Base-by-base conservation (phyloP, 2,797 vertebrate species). In the Pangasius larnaudii region DNA sequence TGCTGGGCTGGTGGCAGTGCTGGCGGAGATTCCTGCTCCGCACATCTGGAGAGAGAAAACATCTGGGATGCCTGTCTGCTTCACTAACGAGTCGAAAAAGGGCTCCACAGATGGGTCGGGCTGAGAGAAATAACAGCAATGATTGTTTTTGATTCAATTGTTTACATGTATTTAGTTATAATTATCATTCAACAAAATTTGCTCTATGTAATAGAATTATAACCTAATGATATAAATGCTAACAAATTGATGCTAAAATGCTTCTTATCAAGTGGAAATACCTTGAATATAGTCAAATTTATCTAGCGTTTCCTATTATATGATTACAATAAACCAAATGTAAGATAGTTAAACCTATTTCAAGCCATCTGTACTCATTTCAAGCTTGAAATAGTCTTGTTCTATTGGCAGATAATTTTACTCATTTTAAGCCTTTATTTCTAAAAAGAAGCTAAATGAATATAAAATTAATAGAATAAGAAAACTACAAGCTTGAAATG, bases 21-120 rank as follows among this genome's bases (percentile, higher is more conserved):
- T 95, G 86, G 96, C 94, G 0, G 97, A 96, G 90, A 97, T 88
- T 86, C 97, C 97, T 36, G 96, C 96, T 1, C 98, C 99, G 3
- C 99, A 99, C 98, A 99, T 99, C 95, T 99, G 98, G 92, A 99
- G 96, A 92, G 98, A 99, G 93, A 99, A 99, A 53, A 98, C 79
- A 88, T 99, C 92, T 10, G 98, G 96, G 84, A 99, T 98, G 79
- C 94, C 94, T 7, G 97, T 96, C 93, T 98, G 97, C 5, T 89
- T 93, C 93, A 99, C 98, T 51, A 99, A 88, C 1, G 98, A 98
- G 91, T 98, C 96, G 88, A 99, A 99, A 95, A 99, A 99, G 0
- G 98, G 97, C 93, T 97, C 97, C 94, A 99, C 96, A 0, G 97
- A 97, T 27, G 97, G 95, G 79, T 98, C 98, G 0, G 98, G 98